Conservation (phyloP, 2,797 vertebrate species). For the Siniperca scherzeri region DNA sequence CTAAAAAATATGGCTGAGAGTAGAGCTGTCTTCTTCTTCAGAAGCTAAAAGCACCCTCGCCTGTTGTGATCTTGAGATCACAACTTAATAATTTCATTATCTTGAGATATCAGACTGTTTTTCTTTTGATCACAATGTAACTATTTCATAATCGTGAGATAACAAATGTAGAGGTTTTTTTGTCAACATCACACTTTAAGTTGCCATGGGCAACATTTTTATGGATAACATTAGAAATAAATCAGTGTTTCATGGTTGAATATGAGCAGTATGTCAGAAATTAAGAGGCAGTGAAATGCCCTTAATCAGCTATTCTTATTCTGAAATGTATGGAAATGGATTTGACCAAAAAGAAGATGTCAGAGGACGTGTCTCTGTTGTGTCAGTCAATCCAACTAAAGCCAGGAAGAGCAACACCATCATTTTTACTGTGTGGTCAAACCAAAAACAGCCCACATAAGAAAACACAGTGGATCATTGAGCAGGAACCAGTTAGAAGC, state of each 20-base stretch:
- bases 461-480: neutral
- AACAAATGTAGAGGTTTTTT: neutral
- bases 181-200: neutral
- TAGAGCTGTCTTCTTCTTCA: neutral
- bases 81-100: neutral
- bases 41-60: neutral
- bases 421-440: neutral
- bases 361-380: too few relatives aligned
- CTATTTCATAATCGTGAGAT: neutral
- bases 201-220: neutral
- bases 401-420: neutral
- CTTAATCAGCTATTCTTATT: neutral
- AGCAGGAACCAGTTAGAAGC: neutral
- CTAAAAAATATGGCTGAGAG: neutral
- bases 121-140: too few relatives aligned
- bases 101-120: too few relatives aligned
- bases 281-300: neutral
- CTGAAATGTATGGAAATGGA: neutral
- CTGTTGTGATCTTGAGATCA: neutral
- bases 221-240: neutral
- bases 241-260: neutral
- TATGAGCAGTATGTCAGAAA: neutral
- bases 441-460: neutral
- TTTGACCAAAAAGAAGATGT: neutral
- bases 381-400: neutral